Conservation (phyloP, 2,113 vertebrate genomes). For the Machaerirhynchus nigripectus region DNA sequence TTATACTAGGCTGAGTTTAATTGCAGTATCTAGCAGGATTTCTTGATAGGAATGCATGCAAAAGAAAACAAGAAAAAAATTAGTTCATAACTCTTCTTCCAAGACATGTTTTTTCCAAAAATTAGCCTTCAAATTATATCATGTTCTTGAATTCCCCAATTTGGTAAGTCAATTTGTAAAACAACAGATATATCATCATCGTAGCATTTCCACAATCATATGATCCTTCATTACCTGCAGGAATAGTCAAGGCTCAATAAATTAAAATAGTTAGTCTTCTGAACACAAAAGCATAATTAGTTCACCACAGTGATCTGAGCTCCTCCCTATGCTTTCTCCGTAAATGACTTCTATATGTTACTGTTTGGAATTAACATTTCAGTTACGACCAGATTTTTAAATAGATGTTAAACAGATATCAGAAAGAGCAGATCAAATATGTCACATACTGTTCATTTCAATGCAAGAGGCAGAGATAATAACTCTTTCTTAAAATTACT, state of each 20-base stretch:
- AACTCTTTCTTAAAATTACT: not conserved
- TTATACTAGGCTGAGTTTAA: not conserved
- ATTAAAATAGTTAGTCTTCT: not conserved
- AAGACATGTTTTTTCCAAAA: not conserved
- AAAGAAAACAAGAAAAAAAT: not conserved
- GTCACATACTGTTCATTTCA: not conserved
- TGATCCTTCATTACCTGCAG: not conserved
- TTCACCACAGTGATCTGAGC: not conserved
- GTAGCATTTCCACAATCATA: not conserved
- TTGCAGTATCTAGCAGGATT: not conserved
- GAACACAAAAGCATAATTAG: not conserved
- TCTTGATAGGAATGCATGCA: not conserved
- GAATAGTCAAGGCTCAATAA: not conserved
- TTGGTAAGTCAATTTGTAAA: not conserved
- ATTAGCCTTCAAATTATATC: not conserved
- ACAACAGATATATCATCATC: not conserved
- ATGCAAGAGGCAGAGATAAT: not conserved
- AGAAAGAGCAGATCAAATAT: not conserved
- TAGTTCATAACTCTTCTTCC: not conserved
- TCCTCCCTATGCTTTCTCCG: not conserved
- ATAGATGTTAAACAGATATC: not conserved
- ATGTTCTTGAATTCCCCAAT: rapidly evolving
- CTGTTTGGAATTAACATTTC: not conserved
- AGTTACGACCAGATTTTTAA: not conserved
- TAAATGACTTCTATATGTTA: not conserved